These are phyloP conservation scores for Drosophila monieri DNA, from an alignment of 2,888 invertebrate genomes.

Conservation along the genomic window DNA sequence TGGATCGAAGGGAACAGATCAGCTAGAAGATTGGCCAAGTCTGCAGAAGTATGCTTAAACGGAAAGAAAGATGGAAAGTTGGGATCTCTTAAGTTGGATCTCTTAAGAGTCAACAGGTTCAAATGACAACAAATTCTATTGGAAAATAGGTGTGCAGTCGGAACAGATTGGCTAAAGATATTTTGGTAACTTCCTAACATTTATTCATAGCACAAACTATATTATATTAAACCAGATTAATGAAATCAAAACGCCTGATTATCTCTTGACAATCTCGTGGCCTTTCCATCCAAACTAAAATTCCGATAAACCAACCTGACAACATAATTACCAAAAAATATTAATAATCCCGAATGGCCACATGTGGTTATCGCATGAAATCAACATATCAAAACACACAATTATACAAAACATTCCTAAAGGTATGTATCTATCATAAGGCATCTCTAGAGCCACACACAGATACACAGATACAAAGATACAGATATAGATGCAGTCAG, in stretches of 20 bases:
- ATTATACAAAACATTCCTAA: constrained; percentile 38
- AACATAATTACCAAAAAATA: constrained; percentile 61
- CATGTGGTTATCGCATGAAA: constrained; percentile 55
- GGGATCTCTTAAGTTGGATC: not conserved
- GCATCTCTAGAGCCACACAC: constrained; percentile 29
- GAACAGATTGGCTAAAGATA: too few relatives aligned
- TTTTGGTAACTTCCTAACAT: too few relatives aligned
- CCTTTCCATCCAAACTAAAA: constrained; percentile 1
- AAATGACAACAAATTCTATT: not conserved
- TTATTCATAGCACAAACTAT: too few relatives aligned
- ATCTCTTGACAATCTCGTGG: constrained; percentile 2
- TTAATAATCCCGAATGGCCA: constrained; percentile 57
- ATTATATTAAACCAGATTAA: not conserved
- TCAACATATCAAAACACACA: constrained; percentile 63
- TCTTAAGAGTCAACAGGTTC: constrained; percentile 17
- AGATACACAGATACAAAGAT: constrained; percentile 21
- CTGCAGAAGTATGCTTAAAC: constrained; percentile 7
- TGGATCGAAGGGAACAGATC: constrained; percentile 7
- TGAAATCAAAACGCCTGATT: not conserved
- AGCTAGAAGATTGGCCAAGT: constrained; percentile 14
- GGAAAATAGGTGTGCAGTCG: too few relatives aligned
- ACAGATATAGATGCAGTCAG: constrained; percentile 41
- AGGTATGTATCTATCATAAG: constrained; percentile 41
- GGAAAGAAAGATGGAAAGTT: constrained; percentile 26
- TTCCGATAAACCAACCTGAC: constrained; percentile 42